Percentiles rank a stretch among this genome's conserved stretches.
Conservation (phyloP, 1,140 invertebrate species). For the Drosophila yakuba region DNA sequence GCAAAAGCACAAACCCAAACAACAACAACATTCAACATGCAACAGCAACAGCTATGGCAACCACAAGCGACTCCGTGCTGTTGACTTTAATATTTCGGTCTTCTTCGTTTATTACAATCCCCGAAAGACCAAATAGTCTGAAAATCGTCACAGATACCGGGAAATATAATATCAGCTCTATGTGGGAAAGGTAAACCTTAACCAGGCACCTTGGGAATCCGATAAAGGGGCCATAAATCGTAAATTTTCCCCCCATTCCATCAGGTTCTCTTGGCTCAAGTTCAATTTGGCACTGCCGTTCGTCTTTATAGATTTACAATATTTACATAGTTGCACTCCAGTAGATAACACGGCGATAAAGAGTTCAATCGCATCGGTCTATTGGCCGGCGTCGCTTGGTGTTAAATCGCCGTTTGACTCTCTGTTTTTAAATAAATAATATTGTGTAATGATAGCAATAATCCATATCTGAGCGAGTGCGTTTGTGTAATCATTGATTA, state of each 20-base stretch:
- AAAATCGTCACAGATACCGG: slow-evolving; percentile 44
- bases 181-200: slow-evolving; percentile 77
- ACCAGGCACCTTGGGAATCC: slow-evolving; percentile 31
- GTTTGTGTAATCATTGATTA: slow-evolving; percentile 37
- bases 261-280: slow-evolving; percentile 6
- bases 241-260: slow-evolving; percentile 10
- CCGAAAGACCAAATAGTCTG: slow-evolving; percentile 23
- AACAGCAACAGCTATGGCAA: slow-evolving; percentile 11
- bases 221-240: slow-evolving; percentile 65
- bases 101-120: slow-evolving; percentile 37
- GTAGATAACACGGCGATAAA: slow-evolving; percentile 59
- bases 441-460: slow-evolving; percentile 58
- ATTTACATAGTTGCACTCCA: slow-evolving; percentile 49
- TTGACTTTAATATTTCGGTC: slow-evolving; percentile 74
- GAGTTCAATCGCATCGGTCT: slow-evolving; percentile 79
- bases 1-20: slow-evolving; percentile 5
- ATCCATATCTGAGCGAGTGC: slow-evolving; percentile 34
- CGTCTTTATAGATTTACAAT: slow-evolving; percentile 64
- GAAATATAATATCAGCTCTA: slow-evolving; percentile 26
- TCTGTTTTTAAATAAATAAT: slow-evolving; percentile 54
- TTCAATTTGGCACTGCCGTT: slow-evolving; percentile 67
- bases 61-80: slow-evolving; percentile 50
- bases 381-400: slow-evolving; percentile 49
- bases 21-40: slow-evolving; percentile 2
- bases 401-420: slow-evolving; percentile 6